A percentile compares a stretch with the other conserved stretches of the same genome.
Conservation (phyloP, 2,888 invertebrate species). For the Timema cristinae region DNA sequence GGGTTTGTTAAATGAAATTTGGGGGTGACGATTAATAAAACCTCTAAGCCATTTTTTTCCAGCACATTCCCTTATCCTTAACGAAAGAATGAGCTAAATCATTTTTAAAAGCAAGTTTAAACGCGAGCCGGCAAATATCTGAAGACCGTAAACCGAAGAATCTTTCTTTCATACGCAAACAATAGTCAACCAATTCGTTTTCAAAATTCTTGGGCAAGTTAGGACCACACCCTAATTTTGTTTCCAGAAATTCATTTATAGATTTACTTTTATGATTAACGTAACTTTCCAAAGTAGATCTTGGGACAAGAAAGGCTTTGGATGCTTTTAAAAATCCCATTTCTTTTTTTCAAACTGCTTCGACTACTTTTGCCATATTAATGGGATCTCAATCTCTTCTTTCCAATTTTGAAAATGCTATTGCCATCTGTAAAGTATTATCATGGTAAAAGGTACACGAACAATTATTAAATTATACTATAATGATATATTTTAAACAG, state of each 20-base stretch:
- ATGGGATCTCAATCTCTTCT: no score
- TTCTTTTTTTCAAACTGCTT: constrained; percentile 8
- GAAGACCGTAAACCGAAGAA: neutral
- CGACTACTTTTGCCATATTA: no score
- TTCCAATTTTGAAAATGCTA: no score
- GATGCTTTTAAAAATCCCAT: constrained; percentile 11
- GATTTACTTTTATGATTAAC: neutral
- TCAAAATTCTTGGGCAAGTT: neutral
- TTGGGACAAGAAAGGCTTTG: neutral
- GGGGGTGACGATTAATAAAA: neutral
- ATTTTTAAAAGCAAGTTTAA: neutral
- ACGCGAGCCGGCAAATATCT: neutral
- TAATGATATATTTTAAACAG: no score
- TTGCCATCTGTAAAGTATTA: no score
- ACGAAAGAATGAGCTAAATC: neutral
- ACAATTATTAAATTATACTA: no score
- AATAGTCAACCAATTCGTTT: neutral
- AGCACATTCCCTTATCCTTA: neutral
- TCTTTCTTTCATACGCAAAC: neutral
- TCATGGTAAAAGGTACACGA: no score
- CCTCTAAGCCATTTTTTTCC: neutral
- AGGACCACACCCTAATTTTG: neutral
- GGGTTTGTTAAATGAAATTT: neutral
- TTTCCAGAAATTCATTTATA: neutral
- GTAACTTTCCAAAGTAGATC: neutral